Percentiles rank a stretch among this genome's conserved stretches.
Conservation (phyloP, 2,888 invertebrate genomes). For the Salpingus planirostris region DNA sequence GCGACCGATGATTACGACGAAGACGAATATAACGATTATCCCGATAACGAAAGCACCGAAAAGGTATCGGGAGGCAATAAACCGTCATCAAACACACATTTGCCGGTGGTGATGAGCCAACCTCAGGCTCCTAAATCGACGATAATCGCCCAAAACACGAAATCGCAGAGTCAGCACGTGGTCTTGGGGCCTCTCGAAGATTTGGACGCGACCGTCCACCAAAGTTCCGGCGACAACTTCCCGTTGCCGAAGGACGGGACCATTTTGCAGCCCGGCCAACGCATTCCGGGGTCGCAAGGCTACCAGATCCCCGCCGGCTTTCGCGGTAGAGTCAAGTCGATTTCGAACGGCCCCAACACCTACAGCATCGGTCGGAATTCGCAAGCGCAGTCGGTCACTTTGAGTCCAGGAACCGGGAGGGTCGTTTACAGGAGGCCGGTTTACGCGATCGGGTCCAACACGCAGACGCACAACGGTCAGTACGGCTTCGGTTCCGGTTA, state of each 20-base stretch:
- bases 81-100: too few species aligned
- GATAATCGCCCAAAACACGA: conserved; percentile 18
- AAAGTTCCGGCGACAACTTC: conserved; percentile 46
- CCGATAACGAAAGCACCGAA: conserved; percentile 37
- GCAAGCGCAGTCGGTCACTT: conserved; percentile 57
- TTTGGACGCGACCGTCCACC: conserved; percentile 52
- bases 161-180: conserved; percentile 54
- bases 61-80: too few species aligned
- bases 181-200: conserved; percentile 50
- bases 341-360: conserved; percentile 51
- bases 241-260: conserved; percentile 41
- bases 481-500: conserved; percentile 35
- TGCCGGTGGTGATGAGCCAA: too few species aligned
- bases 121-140: too few species aligned
- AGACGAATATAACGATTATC: conserved; percentile 35
- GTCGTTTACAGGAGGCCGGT: conserved; percentile 33
- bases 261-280: conserved; percentile 56
- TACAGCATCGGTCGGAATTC: conserved; percentile 54
- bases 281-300: conserved; percentile 57
- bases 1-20: conserved; percentile 42
- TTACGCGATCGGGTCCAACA: conserved; percentile 34
- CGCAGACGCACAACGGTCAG: conserved; percentile 29
- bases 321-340: conserved; percentile 55
- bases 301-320: conserved; percentile 56
- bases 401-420: conserved; percentile 33